Evolutionary conservation across 2,797 vertebrate species (phyloP).

Genomic region (Rhynchonycteris naso): DNA sequence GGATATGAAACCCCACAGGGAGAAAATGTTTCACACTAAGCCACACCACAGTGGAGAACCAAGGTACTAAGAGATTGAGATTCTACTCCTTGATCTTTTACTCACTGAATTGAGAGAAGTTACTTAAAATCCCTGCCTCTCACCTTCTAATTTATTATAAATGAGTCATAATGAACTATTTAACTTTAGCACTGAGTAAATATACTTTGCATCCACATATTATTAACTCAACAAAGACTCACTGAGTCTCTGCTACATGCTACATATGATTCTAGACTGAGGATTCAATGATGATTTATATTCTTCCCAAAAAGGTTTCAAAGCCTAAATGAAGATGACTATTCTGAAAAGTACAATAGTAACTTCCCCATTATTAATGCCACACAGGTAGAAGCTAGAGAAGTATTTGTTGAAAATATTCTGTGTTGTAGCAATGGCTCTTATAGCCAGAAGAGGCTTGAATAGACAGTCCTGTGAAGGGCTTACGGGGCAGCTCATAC

Average conservation of each 20-base stretch:
- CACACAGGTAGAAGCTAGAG: not conserved
- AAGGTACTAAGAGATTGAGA: not conserved
- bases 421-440: not conserved
- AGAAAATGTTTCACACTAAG: not conserved
- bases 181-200: not conserved
- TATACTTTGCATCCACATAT: not conserved
- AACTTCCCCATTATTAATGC: not conserved
- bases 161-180: not conserved
- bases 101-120: not conserved
- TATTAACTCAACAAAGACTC: not conserved
- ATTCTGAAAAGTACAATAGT: not conserved
- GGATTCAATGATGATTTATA: not conserved
- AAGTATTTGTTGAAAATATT: not conserved
- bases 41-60: not conserved
- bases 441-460: not conserved
- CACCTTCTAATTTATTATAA: not conserved
- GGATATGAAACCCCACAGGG: not conserved
- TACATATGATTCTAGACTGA: not conserved
- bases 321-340: not conserved
- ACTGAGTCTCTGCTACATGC: not conserved
- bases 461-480: not conserved
- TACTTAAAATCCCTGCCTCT: not conserved
- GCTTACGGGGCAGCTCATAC: not conserved
- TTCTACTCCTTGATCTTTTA: not conserved
- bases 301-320: not conserved